Percentiles rank a stretch among this genome's conserved stretches.
Evolutionary conservation across 64 coral and sea anemone genomes (phyloP).

Genomic region (Stichodactyla helianthus): DNA sequence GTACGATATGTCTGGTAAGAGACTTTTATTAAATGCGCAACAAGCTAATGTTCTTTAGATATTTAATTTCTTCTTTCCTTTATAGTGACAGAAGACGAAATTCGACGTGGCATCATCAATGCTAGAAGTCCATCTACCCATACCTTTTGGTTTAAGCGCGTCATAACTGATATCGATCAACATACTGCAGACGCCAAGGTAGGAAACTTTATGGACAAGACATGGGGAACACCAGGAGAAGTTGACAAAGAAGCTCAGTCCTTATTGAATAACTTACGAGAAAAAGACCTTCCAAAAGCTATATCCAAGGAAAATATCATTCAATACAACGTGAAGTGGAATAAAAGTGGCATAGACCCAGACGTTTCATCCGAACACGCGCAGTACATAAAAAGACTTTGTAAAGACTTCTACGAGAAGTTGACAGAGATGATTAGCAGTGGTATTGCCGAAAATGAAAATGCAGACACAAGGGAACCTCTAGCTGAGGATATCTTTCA

Average conservation of each 20-base stretch:
- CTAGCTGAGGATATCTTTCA: conserved; percentile 79
- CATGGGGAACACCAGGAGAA: conserved; percentile 35
- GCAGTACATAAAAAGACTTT: conserved; percentile 76
- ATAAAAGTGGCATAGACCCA: conserved; percentile 71
- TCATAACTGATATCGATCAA: conserved; percentile 62
- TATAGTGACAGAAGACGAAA: conserved; percentile 96
- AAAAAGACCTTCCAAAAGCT: conserved; percentile 57
- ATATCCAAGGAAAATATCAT: conserved; percentile 47
- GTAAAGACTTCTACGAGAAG: conserved; percentile 58
- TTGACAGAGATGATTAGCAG: conserved; percentile 63
- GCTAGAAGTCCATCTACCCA: conserved; percentile 53
- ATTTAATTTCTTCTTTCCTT: not conserved
- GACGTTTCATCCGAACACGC: conserved; percentile 56
- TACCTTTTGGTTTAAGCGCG: conserved; percentile 91
- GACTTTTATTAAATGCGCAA: not conserved
- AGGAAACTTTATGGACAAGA: conserved; percentile 89
- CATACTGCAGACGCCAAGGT: conserved; percentile 56
- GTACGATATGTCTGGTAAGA: conserved; percentile 90
- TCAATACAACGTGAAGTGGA: conserved; percentile 80
- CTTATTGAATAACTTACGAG: conserved; percentile 48
- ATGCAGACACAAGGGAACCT: conserved; percentile 45
- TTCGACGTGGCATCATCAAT: conserved; percentile 85
- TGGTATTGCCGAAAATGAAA: conserved; percentile 57
- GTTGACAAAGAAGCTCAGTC: conserved; percentile 76
- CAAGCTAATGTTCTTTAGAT: not conserved